phyloP scores from a whole-genome alignment of 2,888 invertebrate species.

The Troides helena region DNA sequence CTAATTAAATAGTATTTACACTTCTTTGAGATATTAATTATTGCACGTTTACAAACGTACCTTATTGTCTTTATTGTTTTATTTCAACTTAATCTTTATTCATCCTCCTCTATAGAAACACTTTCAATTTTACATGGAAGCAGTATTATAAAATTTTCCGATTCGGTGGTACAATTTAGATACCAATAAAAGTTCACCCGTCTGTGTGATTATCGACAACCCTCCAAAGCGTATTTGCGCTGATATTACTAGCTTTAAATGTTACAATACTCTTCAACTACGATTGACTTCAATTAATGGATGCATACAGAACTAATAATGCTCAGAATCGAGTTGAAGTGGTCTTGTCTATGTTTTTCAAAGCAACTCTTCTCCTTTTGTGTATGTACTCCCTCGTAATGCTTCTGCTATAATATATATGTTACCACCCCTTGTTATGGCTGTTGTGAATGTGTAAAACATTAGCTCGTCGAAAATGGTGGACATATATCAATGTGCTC shows the following conservation, averaged over 20 bases:
- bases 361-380: constrained; percentile 41
- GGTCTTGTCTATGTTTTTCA: constrained; percentile 34
- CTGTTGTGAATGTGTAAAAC: constrained; percentile 61
- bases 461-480: constrained; percentile 67
- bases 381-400: constrained; percentile 57
- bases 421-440: constrained; percentile 49
- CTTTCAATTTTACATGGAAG: constrained; percentile 71
- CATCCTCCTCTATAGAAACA: constrained; percentile 55
- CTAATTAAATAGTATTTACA: constrained; percentile 57
- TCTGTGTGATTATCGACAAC: constrained; percentile 73
- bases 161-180: constrained; percentile 24
- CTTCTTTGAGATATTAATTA: constrained; percentile 48
- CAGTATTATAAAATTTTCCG: constrained; percentile 58
- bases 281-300: constrained; percentile 32
- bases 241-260: constrained; percentile 55
- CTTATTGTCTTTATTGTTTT: constrained; percentile 48
- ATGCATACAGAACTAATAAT: constrained; percentile 6
- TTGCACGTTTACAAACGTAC: constrained; percentile 61
- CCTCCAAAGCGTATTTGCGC: constrained; percentile 64
- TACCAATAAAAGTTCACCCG: constrained; percentile 40
- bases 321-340: constrained; percentile 38
- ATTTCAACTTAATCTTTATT: constrained; percentile 48
- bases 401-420: constrained; percentile 63
- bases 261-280: constrained; percentile 52
- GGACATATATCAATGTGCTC: constrained; percentile 46